Evolutionary conservation across 1,140 invertebrate species (phyloP).

Genomic region (Babylonia areolata): DNA sequence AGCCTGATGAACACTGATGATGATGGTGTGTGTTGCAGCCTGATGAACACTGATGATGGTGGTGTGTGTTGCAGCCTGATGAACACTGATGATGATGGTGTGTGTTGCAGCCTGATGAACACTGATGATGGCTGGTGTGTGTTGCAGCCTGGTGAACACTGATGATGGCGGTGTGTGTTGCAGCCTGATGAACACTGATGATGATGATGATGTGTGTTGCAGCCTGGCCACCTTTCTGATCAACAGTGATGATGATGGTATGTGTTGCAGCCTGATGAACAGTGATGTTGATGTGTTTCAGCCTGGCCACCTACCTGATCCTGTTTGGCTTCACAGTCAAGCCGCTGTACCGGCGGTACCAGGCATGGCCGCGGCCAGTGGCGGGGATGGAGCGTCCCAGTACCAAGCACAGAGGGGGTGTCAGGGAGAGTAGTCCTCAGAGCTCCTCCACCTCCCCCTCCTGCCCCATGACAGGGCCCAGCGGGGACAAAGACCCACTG

Average conservation of each 20-base stretch:
- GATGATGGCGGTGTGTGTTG: slow-evolving; percentile 20
- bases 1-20: too few species aligned
- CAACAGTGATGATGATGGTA: slow-evolving; percentile 24
- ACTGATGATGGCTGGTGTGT: too few species aligned
- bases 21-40: slow-evolving; percentile 3
- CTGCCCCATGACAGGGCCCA: background rate
- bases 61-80: slow-evolving; percentile 7
- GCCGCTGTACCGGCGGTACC: slow-evolving; percentile 70
- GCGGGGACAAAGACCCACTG: slow-evolving; percentile 11
- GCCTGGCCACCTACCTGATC: slow-evolving; percentile 88
- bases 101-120: slow-evolving; percentile 9
- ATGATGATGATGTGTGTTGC: slow-evolving; percentile 20
- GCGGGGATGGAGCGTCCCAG: slow-evolving; percentile 47
- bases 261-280: slow-evolving; percentile 9
- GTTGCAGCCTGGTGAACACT: background rate
- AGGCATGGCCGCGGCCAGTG: slow-evolving; percentile 65
- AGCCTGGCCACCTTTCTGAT: slow-evolving; percentile 54
- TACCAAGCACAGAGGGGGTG: slow-evolving; percentile 9
- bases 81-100: slow-evolving; percentile 14
- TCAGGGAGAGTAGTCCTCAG: background rate
- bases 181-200: too few species aligned
- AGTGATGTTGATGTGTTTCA: slow-evolving; percentile 76
- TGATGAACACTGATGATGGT: too few species aligned
- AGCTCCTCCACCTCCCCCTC: background rate
- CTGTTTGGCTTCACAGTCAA: slow-evolving; percentile 83